phyloP scores from a whole-genome alignment of 2,113 vertebrate species.

The Empidonax traillii region DNA sequence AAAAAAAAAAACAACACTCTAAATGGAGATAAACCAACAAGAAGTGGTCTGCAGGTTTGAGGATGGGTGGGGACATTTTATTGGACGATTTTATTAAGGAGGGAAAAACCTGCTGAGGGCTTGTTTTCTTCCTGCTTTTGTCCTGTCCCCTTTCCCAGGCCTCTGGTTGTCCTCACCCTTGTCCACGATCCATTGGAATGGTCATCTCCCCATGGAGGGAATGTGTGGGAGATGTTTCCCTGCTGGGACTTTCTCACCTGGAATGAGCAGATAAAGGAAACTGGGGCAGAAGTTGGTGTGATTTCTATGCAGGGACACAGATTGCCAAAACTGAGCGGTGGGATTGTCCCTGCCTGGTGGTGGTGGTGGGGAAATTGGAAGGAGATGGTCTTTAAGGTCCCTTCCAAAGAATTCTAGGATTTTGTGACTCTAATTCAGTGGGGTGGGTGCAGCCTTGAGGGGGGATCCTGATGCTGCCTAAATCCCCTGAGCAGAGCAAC shows the following conservation, averaged over 20 bases:
- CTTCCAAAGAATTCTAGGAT: background rate
- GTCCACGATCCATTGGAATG: background rate
- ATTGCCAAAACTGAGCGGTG: fast-evolving
- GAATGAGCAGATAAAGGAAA: background rate
- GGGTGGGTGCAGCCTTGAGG: background rate
- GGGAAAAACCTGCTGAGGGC: background rate
- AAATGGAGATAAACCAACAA: fast-evolving
- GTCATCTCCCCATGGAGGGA: background rate
- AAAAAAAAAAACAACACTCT: background rate
- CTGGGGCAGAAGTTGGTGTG: background rate
- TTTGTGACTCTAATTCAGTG: background rate
- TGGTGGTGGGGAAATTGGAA: background rate
- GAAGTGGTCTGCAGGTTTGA: background rate
- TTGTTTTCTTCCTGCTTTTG: background rate
- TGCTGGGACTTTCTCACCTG: background rate
- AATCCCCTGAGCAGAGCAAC: background rate
- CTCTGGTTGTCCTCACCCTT: background rate
- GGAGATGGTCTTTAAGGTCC: background rate
- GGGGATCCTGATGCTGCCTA: background rate
- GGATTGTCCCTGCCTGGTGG: background rate
- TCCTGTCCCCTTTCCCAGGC: background rate
- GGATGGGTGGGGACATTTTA: background rate
- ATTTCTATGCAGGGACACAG: background rate
- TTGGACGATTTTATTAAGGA: background rate
- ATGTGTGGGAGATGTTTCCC: background rate